Percentiles rank a stretch among this genome's conserved stretches.
phyloP scores from a whole-genome alignment of 2,797 vertebrate species.

The Acridotheres tristis region DNA sequence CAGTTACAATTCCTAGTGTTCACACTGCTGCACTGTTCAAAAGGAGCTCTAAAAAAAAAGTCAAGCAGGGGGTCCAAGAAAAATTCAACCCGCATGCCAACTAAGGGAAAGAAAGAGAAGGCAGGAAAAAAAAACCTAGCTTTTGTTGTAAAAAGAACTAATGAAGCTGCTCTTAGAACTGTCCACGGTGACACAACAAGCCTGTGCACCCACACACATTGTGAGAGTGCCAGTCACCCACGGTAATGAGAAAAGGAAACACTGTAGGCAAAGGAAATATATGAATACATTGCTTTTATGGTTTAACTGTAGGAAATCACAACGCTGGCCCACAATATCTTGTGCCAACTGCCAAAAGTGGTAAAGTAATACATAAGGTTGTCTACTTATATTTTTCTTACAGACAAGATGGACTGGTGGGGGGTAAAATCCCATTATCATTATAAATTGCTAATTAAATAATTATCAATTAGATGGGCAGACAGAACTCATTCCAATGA shows the following conservation, averaged over 20 bases:
- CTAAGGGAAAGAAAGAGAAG: constrained; percentile 78
- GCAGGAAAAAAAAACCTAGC: constrained; percentile 66
- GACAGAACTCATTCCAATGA: constrained; percentile 79
- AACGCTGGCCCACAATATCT: constrained; percentile 58
- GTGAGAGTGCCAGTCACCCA: constrained; percentile 72
- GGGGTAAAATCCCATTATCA: constrained; percentile 82
- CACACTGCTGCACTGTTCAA: constrained; percentile 77
- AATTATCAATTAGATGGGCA: constrained; percentile 85
- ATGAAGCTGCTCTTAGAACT: constrained; percentile 80
- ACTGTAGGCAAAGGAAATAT: constrained; percentile 60
- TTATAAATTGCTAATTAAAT: constrained; percentile 87
- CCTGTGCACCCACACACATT: constrained; percentile 77
- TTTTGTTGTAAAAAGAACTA: constrained; percentile 83
- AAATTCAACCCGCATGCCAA: constrained; percentile 78
- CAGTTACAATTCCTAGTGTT: constrained; percentile 82
- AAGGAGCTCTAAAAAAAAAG: constrained; percentile 77
- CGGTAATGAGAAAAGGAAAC: constrained; percentile 70
- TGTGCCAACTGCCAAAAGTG: constrained; percentile 58
- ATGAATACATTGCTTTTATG: constrained; percentile 57
- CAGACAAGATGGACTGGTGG: constrained; percentile 74
- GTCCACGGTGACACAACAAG: constrained; percentile 77
- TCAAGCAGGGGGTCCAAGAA: constrained; percentile 81
- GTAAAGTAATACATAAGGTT: constrained; percentile 59
- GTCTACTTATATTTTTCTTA: constrained; percentile 74
- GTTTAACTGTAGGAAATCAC: constrained; percentile 67